Evolutionary conservation across 2,113 vertebrate species (phyloP).

Genomic region (Anguilla rostrata): DNA sequence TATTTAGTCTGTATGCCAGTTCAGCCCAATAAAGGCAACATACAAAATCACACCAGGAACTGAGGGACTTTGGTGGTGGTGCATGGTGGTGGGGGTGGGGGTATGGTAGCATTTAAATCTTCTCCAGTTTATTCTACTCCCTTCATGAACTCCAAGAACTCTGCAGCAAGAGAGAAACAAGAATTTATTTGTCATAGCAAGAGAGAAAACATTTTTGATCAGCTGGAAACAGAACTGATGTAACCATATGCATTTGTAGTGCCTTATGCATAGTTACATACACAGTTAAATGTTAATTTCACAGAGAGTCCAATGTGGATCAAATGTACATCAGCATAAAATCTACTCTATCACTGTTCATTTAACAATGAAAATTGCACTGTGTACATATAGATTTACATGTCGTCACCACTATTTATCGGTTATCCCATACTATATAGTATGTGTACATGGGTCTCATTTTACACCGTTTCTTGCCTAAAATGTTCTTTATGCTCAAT

Average conservation of each 20-base stretch:
- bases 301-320: too few species aligned
- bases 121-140: conserved; percentile 67
- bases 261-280: neutral
- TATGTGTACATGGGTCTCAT: too few species aligned
- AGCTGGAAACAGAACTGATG: neutral
- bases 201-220: neutral
- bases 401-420: too few species aligned
- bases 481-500: too few species aligned
- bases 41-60: conserved; percentile 44
- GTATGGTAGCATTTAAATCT: neutral
- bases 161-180: conserved; percentile 48
- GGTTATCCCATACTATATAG: too few species aligned
- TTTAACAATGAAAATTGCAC: too few species aligned
- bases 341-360: too few species aligned
- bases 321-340: too few species aligned
- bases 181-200: too few species aligned
- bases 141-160: conserved; percentile 81
- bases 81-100: neutral
- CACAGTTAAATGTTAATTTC: too few species aligned
- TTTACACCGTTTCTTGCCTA: too few species aligned
- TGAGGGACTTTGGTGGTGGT: conserved; percentile 13
- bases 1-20: conserved; percentile 36
- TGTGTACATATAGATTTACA: too few species aligned
- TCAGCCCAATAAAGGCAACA: conserved; percentile 46
- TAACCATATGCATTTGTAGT: neutral